A percentile compares a stretch with the other conserved stretches of the same genome.
These are phyloP conservation scores for Xiphorhynchus elegans DNA, from an alignment of 2,113 vertebrate species.

Conservation along the genomic window DNA sequence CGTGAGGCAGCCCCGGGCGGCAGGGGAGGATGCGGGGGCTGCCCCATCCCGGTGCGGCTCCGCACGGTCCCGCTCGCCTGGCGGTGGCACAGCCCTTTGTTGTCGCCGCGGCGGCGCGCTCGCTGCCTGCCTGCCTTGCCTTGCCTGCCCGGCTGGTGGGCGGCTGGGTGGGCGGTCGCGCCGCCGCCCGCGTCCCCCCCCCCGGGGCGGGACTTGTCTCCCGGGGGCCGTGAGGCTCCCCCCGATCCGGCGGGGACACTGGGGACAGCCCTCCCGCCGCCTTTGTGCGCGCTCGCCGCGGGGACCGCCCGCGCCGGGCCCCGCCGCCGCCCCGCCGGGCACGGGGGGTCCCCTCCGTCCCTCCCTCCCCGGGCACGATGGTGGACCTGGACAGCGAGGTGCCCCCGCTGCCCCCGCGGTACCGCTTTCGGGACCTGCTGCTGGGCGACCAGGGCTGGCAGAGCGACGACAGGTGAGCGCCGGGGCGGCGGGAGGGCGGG, in stretches of 20 bases:
- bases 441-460: slow-evolving; percentile 91
- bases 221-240: not conserved
- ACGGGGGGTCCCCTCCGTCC: not conserved
- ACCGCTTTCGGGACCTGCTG: slow-evolving; percentile 90
- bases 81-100: slow-evolving; percentile 9
- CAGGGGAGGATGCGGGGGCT: accelerated
- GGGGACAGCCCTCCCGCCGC: not conserved
- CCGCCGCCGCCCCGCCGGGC: not conserved
- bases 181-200: not conserved
- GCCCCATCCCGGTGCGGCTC: accelerated
- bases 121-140: not conserved
- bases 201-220: not conserved
- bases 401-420: slow-evolving; percentile 87
- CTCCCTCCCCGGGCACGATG: slow-evolving; percentile 70
- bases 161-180: not conserved
- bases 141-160: not conserved
- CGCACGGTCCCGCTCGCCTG: not conserved
- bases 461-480: slow-evolving; percentile 88
- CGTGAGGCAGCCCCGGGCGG: accelerated
- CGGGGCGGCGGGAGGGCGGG: not conserved
- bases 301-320: not conserved
- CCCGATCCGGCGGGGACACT: not conserved
- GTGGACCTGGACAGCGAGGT: slow-evolving; percentile 88
- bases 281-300: not conserved
- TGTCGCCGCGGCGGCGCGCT: slow-evolving; percentile 9